Evolutionary conservation across 2,797 vertebrate genomes (phyloP).

Genomic region (Carapus acus): DNA sequence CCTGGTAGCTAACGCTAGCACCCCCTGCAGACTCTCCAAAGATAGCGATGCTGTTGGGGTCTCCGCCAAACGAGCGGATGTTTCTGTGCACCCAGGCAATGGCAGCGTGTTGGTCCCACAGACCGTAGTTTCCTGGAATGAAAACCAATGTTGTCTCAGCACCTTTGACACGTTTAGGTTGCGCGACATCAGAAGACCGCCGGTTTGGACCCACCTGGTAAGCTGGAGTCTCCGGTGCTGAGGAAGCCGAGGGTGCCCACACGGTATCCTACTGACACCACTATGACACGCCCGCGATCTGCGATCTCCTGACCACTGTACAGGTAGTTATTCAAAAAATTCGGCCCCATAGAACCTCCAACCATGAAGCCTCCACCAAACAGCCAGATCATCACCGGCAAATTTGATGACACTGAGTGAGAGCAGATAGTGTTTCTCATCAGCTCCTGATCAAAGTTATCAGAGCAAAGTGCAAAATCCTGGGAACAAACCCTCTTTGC

Average conservation of each 20-base stretch:
- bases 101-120: constrained; percentile 93
- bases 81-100: constrained; percentile 95
- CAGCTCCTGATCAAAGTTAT: too few species aligned
- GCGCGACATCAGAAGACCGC: too few species aligned
- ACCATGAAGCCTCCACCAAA: constrained; percentile 79
- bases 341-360: constrained; percentile 74
- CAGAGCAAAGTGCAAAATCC: background rate
- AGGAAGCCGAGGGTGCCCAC: constrained; percentile 87
- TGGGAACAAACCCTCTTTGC: constrained; percentile 37
- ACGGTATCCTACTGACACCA: constrained; percentile 83
- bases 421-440: background rate
- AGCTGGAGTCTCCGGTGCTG: constrained; percentile 77
- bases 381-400: constrained; percentile 87
- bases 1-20: constrained; percentile 86
- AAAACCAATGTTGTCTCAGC: too few species aligned
- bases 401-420: constrained; percentile 73
- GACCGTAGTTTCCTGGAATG: constrained; percentile 84
- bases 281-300: constrained; percentile 79
- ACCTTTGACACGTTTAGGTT: too few species aligned
- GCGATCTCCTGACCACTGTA: constrained; percentile 82
- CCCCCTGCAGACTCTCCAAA: constrained; percentile 93
- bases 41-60: constrained; percentile 86
- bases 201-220: constrained; percentile 74
- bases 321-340: constrained; percentile 78
- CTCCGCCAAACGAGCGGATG: constrained; percentile 88